Percentiles rank a stretch among this genome's conserved stretches.
Evolutionary conservation across 2,888 invertebrate species (phyloP).

Genomic region (Aromia moschata): DNA sequence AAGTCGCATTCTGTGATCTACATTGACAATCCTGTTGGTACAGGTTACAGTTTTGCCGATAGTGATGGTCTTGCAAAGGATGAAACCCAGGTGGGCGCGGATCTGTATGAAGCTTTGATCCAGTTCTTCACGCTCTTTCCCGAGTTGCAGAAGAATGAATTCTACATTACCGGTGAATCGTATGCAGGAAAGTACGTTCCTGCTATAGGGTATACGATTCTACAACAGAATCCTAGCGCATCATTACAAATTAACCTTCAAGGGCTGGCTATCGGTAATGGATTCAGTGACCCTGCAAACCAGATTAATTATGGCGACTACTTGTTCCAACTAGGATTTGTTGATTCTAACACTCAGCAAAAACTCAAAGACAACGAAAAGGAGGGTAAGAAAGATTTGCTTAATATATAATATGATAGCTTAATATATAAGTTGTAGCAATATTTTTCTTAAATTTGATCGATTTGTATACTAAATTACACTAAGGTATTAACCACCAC

Average conservation of each 20-base stretch:
- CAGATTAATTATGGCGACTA: slow-evolving; percentile 82
- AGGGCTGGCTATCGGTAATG: slow-evolving; percentile 82
- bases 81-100: slow-evolving; percentile 81
- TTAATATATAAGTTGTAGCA: not conserved
- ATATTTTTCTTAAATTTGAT: too few species aligned
- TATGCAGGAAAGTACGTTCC: slow-evolving; percentile 84
- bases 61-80: slow-evolving; percentile 82
- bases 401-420: not conserved
- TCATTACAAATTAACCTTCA: slow-evolving; percentile 74
- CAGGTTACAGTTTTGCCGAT: slow-evolving; percentile 90
- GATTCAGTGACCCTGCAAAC: slow-evolving; percentile 80
- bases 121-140: slow-evolving; percentile 90
- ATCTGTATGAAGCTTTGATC: slow-evolving; percentile 77
- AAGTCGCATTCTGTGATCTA: slow-evolving; percentile 82
- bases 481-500: too few species aligned
- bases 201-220: slow-evolving; percentile 78
- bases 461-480: too few species aligned
- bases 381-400: slow-evolving; percentile 56
- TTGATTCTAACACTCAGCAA: slow-evolving; percentile 71
- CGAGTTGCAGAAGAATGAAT: slow-evolving; percentile 76
- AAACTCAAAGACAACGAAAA: slow-evolving; percentile 71
- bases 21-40: slow-evolving; percentile 88
- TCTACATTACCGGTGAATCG: slow-evolving; percentile 90
- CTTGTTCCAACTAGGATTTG: slow-evolving; percentile 79
- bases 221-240: slow-evolving; percentile 70